Base-by-base conservation (phyloP, 2,888 invertebrate species). In the Drosophila rubida region DNA sequence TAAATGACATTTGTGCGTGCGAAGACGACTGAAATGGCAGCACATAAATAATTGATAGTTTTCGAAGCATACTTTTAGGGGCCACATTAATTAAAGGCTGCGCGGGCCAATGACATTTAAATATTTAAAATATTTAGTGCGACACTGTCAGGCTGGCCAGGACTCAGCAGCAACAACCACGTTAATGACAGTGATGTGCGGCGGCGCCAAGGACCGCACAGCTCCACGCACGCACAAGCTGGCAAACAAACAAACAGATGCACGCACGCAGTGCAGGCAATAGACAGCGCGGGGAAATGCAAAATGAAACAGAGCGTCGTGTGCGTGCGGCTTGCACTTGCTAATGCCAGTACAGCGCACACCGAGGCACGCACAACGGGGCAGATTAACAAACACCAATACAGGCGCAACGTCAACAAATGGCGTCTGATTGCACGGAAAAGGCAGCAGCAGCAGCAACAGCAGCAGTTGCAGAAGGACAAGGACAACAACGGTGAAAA, bases 181-280 rank as follows among this genome's bases (percentile, higher is more conserved):
- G 71, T 71, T 87, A 87, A 84, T 85, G 84, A 87, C 82, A 84
- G 77, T 84, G 84, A 85, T 79, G 83, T 78, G 73, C 67, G 63
- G 84, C 78, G 39, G 64, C 69, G 60, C 61, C 54, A 13, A 6
- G 5, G 35, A 0, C 13, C 0, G 13, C 13, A 3, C 27, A 7
- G 3, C 25, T 1, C 25, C 0, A 61, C 46, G 64, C 62, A 66
- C 50, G 72, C 55, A 59, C 11, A 32, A 2, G 41, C 27, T 72
- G 44, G 61, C 58, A 74, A 58, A 71, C 72, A 69, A 59, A 79
- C 67, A 70, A 64, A 77, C 69, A 80, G 54, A 64, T 80, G 68
- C 44, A 51, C 44, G 35, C 46, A 55, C 58, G 50, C 44, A 42
- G 42, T 54, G 54, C 54, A 55, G 61, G 69, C 51, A 55, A 46